Base-by-base conservation (phyloP, 2,888 invertebrate genomes). In the Diplolepis rosae region DNA sequence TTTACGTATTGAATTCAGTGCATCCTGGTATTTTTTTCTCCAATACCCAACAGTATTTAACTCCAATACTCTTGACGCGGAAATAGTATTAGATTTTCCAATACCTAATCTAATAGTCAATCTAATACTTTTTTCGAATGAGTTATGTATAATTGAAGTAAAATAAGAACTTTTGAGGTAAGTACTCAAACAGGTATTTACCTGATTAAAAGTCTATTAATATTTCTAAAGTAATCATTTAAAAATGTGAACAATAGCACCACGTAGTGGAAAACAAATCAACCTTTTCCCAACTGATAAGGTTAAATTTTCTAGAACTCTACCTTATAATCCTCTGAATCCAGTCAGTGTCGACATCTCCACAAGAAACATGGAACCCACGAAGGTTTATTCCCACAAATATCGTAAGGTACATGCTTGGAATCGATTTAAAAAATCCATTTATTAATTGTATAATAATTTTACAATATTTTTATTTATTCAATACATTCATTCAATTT, bases 261-360 rank as follows among this genome's bases (percentile, higher is more conserved):
- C 30, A 28, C 30, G n/a, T 30, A 1, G 18, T 24, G 1, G 13
- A 22, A 22, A 56, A 56, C 4, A 2, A 15, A 9, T 7, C 2
- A 18, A 13, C 32, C 18, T 56, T 18, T 22, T 13, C 35, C 22
- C 56, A 35, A 35, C 13, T 11, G 56, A 35, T 32, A 56, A 35
- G 1, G 30, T 1, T 35, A 2, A 35, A 32, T 18, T 56, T 32
- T 6, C 30, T 22, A 52, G 52, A 30, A 6, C 11, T 22, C 32
- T 28, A n/a, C 7, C 15, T 52, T 30, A n/a, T n/a, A n/a, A 15
- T 28, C 7, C 28, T 30, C 1, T 6, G 27, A 28, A 56, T 24
- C 22, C 6, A 32, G 56, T 15, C 9, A 1, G 56, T 56, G 56
- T 22, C 35, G 56, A 35, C 56, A 56, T 56, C 56, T 56, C 11